These are phyloP conservation scores for Crotalus horridus DNA, from an alignment of 2,113 vertebrate genomes.

Conservation along the genomic window DNA sequence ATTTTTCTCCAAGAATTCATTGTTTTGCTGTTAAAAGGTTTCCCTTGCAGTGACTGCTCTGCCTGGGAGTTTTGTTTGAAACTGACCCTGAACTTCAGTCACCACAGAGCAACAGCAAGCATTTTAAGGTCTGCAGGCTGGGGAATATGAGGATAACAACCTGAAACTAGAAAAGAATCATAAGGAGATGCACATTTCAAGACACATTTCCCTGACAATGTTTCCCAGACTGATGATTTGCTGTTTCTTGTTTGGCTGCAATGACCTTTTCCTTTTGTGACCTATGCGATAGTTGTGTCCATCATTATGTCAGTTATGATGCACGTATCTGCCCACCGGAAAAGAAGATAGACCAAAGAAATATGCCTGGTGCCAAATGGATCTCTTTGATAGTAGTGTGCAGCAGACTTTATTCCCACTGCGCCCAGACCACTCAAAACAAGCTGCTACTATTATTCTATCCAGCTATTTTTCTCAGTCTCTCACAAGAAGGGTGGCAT, in stretches of 20 bases:
- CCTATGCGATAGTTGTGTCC: conserved; percentile 15
- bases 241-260: neutral
- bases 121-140: conserved; percentile 39
- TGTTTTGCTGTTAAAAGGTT: conserved; percentile 40
- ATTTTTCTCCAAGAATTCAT: conserved; percentile 29
- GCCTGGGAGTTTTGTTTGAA: conserved; percentile 36
- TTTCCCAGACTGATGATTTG: neutral
- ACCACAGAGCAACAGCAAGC: neutral
- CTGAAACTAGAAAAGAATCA: conserved; percentile 27
- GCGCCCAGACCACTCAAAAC: neutral
- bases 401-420: neutral
- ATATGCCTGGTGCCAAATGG: neutral
- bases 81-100: conserved; percentile 48
- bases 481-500: neutral
- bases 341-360: neutral
- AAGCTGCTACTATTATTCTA: neutral
- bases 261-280: conserved; percentile 9
- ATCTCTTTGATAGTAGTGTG: conserved; percentile 6
- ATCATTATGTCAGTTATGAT: neutral
- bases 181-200: neutral
- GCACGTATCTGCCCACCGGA: conserved; percentile 5
- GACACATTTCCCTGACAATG: neutral
- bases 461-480: neutral
- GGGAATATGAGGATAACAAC: conserved; percentile 42
- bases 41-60: conserved; percentile 26